These are phyloP conservation scores for Empis stercorea DNA, from an alignment of 2,888 invertebrate genomes.

Conservation along the genomic window DNA sequence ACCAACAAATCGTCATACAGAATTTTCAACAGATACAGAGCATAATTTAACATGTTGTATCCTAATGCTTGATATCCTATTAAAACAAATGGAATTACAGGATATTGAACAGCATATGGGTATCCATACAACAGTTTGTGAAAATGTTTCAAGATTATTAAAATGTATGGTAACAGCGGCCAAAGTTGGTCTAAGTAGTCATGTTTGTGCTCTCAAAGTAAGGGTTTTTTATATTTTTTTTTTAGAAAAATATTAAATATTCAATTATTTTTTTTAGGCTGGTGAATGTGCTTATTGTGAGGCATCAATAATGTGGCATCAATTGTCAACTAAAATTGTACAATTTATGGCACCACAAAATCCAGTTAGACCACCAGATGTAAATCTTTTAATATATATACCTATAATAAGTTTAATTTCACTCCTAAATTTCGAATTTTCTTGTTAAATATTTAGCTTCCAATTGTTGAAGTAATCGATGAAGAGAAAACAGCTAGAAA, in stretches of 20 bases:
- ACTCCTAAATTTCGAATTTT: no score
- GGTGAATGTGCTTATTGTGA: slow-evolving; percentile 85
- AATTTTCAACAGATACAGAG: slow-evolving; percentile 58
- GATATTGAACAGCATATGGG: slow-evolving; percentile 72
- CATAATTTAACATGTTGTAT: slow-evolving; percentile 88
- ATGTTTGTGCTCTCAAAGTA: slow-evolving; percentile 43
- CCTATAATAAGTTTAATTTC: background rate
- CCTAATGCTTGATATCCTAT: slow-evolving; percentile 85
- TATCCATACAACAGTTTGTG: slow-evolving; percentile 58
- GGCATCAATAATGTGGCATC: slow-evolving; percentile 89
- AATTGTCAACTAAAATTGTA: slow-evolving; percentile 67
- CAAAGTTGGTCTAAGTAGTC: slow-evolving; percentile 52
- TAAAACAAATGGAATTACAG: slow-evolving; percentile 89
- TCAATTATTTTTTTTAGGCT: slow-evolving; percentile 18
- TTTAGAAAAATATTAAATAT: background rate
- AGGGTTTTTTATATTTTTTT: background rate
- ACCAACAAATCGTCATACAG: slow-evolving; percentile 46
- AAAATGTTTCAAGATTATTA: slow-evolving; percentile 59
- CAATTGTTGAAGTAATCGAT: slow-evolving; percentile 54
- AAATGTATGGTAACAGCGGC: slow-evolving; percentile 63
- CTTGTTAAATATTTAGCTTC: slow-evolving; percentile 40
- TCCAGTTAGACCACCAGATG: slow-evolving; percentile 62
- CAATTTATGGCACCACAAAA: slow-evolving; percentile 65
- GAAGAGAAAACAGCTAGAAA: slow-evolving; percentile 50
- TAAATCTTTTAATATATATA: slow-evolving; percentile 38